These are phyloP conservation scores for Pogonognathellus flavescens DNA, from an alignment of 1,140 invertebrate species.

Conservation along the genomic window DNA sequence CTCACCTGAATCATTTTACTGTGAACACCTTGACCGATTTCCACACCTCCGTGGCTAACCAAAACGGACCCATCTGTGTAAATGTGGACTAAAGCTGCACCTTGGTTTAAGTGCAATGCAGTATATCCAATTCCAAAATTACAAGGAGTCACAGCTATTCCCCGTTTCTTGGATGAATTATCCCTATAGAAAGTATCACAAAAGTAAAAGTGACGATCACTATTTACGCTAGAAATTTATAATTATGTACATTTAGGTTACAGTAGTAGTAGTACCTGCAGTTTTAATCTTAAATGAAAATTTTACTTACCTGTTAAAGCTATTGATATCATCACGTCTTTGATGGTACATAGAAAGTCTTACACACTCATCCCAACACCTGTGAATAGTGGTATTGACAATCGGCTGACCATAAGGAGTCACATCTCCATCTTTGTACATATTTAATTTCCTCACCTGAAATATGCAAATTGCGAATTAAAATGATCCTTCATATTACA, in stretches of 20 bases:
- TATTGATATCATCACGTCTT: slow-evolving; percentile 72
- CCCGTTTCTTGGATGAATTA: too few species aligned
- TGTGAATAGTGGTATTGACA: slow-evolving; percentile 80
- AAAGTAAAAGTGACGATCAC: too few species aligned
- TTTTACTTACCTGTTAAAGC: slow-evolving; percentile 8
- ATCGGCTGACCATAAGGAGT: slow-evolving; percentile 86
- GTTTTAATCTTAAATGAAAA: too few species aligned
- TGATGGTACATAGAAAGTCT: slow-evolving; percentile 77
- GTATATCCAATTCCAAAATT: slow-evolving; percentile 85
- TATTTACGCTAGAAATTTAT: too few species aligned
- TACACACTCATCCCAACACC: slow-evolving; percentile 87
- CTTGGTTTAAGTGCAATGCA: slow-evolving; percentile 85
- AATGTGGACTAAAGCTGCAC: slow-evolving; percentile 87
- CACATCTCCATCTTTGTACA: slow-evolving; percentile 54
- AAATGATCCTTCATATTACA: not conserved
- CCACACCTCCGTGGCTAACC: slow-evolving; percentile 88
- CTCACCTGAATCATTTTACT: slow-evolving; percentile 91
- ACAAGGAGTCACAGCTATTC: slow-evolving; percentile 84
- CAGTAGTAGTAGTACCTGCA: too few species aligned
- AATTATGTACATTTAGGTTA: too few species aligned
- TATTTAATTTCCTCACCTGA: slow-evolving; percentile 53
- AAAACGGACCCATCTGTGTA: slow-evolving; percentile 93
- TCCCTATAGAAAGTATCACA: too few species aligned
- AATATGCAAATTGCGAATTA: not conserved
- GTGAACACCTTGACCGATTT: slow-evolving; percentile 96